Base-by-base conservation (phyloP, 2,888 invertebrate genomes). In the Anodontia alba region DNA sequence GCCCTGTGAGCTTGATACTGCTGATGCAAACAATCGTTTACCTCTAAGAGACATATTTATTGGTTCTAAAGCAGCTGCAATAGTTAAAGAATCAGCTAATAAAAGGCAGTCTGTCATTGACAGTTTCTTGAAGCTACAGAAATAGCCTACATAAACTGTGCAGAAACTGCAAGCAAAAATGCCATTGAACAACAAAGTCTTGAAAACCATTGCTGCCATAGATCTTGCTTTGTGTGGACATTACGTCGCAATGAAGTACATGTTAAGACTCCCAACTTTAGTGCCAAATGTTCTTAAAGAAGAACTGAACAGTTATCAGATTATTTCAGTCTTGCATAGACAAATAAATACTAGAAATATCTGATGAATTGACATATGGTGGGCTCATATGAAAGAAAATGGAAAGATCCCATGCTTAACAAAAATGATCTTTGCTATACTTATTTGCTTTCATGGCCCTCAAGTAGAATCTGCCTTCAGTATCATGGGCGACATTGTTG, bases 381-480 rank as follows among this genome's bases (percentile, higher is more conserved):
- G 80, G 85, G 33, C 46, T 29, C 7, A 17, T 26, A 26, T 71
- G 20, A 8, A 38, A 17, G 33, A 31, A 31, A 17, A 15, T 23
- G 67, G 51, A 31, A 70, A 36, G 1, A 84, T 81, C 49, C 80
- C 86, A 29, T 23, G 26, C 7, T 74, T 81, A 0, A 20, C 51
- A 20, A 84, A 81, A 62, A 36, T 87, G n/a, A 80, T 67, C 0
- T 79, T 76, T 26, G 78, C 84, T 38, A 38, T 54, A 15, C 73
- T 84, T 8, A 76, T 54, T n/a, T 73, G 81, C 46, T 89, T 89
- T 42, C 87, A 87, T 84, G 88, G 87, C 12, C 84, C 88, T 0
- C 57, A 71, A 43, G 80, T 89, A 17, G 88, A 89, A 67, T 62
- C 66, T 0, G 68, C 73, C 1, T 89, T 89, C 66, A 89, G 73